Percentiles rank a stretch among this genome's conserved stretches.
phyloP scores from a whole-genome alignment of 2,888 invertebrate species.

The Agrotis puta region DNA sequence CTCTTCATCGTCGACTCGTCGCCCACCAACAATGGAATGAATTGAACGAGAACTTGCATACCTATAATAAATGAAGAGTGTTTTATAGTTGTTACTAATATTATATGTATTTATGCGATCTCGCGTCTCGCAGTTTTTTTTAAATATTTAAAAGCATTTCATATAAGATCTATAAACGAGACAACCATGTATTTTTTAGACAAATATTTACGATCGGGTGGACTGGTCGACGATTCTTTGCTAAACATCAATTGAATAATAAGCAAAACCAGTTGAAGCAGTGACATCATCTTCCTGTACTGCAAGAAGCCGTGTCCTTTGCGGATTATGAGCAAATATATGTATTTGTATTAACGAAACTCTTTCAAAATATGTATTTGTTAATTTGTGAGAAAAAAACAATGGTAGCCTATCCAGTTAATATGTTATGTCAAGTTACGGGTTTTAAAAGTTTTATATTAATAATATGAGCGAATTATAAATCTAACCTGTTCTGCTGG shows the following conservation, averaged over 20 bases:
- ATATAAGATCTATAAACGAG: slow-evolving; percentile 19
- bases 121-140: slow-evolving; percentile 31
- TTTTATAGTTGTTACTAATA: slow-evolving; percentile 46
- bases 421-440: not conserved
- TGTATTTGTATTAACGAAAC: not conserved
- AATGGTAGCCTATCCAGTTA: not conserved
- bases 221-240: slow-evolving; percentile 74
- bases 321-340: slow-evolving; percentile 65
- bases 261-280: slow-evolving; percentile 87
- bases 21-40: slow-evolving; percentile 70
- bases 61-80: slow-evolving; percentile 52
- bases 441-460: slow-evolving; percentile 9
- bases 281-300: slow-evolving; percentile 90
- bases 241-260: slow-evolving; percentile 85
- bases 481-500: slow-evolving; percentile 26
- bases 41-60: slow-evolving; percentile 72
- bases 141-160: slow-evolving; percentile 19
- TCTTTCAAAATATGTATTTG: slow-evolving; percentile 3
- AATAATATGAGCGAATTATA: slow-evolving; percentile 35
- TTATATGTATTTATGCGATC: slow-evolving; percentile 60
- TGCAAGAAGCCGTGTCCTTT: slow-evolving; percentile 84
- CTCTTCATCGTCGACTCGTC: slow-evolving; percentile 46
- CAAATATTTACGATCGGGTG: slow-evolving; percentile 69
- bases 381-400: slow-evolving; percentile 25
- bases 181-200: slow-evolving; percentile 52